These are phyloP conservation scores for Hyposoter didymator DNA, from an alignment of 2,888 invertebrate genomes.

Conservation along the genomic window DNA sequence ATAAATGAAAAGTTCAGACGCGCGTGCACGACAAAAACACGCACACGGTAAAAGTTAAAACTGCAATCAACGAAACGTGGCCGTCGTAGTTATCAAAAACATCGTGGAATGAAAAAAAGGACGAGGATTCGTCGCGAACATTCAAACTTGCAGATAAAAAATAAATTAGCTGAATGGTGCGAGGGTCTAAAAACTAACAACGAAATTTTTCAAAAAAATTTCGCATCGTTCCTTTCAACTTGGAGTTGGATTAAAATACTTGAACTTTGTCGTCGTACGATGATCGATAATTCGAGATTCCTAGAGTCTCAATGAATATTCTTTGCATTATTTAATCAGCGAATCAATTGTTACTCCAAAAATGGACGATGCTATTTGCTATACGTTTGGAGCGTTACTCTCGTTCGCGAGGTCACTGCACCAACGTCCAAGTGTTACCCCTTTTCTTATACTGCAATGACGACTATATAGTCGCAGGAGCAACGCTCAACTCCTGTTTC, in stretches of 20 bases:
- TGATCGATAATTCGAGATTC: conserved; percentile 26
- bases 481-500: background rate
- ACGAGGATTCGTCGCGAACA: background rate
- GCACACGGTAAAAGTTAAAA: background rate
- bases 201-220: background rate
- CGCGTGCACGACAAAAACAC: background rate
- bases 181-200: background rate
- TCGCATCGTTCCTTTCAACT: background rate
- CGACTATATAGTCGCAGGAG: background rate
- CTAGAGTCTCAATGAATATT: conserved; percentile 24
- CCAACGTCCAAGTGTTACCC: background rate
- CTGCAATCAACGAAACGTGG: background rate
- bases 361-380: conserved; percentile 48
- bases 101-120: background rate
- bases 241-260: background rate
- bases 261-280: background rate
- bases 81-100: background rate
- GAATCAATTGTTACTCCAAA: conserved; percentile 61
- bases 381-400: conserved; percentile 22
- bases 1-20: background rate
- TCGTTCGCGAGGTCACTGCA: conserved; percentile 46
- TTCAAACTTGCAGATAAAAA: background rate
- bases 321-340: conserved; percentile 48
- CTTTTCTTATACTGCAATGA: background rate
- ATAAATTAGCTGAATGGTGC: background rate